phyloP scores from a whole-genome alignment of 1,140 invertebrate species.

The Helicorthomorpha holstii region DNA sequence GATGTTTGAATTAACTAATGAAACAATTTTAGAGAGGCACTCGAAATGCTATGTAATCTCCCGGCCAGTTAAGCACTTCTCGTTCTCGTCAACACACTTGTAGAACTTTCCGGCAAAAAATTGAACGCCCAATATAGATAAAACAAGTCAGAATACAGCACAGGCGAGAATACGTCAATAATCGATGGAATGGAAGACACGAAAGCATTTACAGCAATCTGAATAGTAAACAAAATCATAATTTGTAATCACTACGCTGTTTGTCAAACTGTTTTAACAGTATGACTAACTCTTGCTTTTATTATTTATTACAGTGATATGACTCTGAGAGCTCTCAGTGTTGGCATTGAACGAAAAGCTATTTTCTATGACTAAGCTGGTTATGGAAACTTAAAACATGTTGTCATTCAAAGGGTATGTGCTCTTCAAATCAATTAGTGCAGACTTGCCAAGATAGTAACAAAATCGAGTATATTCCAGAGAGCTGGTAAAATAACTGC shows the following conservation, averaged over 20 bases:
- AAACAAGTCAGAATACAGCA: conserved; percentile 81
- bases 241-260: not conserved
- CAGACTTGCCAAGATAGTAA: conserved; percentile 85
- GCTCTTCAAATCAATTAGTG: conserved; percentile 8
- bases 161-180: conserved; percentile 79
- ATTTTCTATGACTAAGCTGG: conserved; percentile 79
- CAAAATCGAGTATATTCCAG: conserved; percentile 91
- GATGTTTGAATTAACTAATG: conserved; percentile 80
- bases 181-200: conserved; percentile 90
- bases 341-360: conserved; percentile 65
- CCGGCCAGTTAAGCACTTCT: not conserved
- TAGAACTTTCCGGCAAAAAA: conserved; percentile 79
- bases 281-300: conserved; percentile 36
- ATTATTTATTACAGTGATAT: conserved; percentile 88
- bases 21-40: conserved; percentile 55
- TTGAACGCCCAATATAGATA: conserved; percentile 80
- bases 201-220: conserved; percentile 88
- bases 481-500: conserved; percentile 90
- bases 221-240: conserved; percentile 13
- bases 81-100: conserved; percentile 28
- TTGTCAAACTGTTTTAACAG: not conserved
- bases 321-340: conserved; percentile 62
- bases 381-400: conserved; percentile 58
- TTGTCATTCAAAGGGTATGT: conserved; percentile 5
- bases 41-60: conserved; percentile 63